Percentiles rank a stretch among this genome's conserved stretches.
phyloP scores from a whole-genome alignment of 2,797 vertebrate genomes.

The Macroramphosus scolopax region DNA sequence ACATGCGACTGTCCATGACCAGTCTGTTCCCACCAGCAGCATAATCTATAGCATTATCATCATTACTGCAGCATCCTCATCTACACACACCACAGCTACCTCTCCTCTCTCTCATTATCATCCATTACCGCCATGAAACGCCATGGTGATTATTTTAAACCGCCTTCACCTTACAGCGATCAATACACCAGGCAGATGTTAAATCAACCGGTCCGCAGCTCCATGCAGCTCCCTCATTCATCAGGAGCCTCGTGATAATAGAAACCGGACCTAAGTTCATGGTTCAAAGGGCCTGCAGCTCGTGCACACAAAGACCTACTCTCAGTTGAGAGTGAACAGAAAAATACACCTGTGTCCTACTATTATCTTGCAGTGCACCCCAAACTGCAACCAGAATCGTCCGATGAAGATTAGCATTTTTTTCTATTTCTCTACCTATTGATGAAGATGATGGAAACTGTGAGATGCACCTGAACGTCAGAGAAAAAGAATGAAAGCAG shows the following conservation, averaged over 20 bases:
- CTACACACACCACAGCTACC: no score
- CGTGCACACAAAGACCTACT: no score
- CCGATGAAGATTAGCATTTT: no score
- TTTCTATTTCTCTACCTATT: no score
- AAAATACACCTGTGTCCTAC: no score
- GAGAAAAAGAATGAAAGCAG: no score
- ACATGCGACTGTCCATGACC: neutral
- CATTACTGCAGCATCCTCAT: no score
- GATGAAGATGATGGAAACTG: no score
- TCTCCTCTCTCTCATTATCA: constrained; percentile 21
- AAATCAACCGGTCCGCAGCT: constrained; percentile 12
- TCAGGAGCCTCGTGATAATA: constrained; percentile 25
- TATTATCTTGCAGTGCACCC: no score
- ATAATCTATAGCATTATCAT: constrained; percentile 10
- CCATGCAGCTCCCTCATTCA: constrained; percentile 17
- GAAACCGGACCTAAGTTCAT: constrained; percentile 23
- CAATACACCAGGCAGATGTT: constrained; percentile 30
- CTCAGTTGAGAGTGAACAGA: no score
- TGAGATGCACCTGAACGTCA: no score
- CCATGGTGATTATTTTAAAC: constrained; percentile 28
- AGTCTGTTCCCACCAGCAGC: neutral
- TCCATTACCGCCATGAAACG: constrained; percentile 29
- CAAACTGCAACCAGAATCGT: no score
- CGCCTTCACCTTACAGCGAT: constrained; percentile 15
- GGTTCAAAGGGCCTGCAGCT: constrained; percentile 13